Percentiles rank a stretch among this genome's conserved stretches.
phyloP scores from a whole-genome alignment of 2,888 invertebrate genomes.

The Drosophila infuscata region DNA sequence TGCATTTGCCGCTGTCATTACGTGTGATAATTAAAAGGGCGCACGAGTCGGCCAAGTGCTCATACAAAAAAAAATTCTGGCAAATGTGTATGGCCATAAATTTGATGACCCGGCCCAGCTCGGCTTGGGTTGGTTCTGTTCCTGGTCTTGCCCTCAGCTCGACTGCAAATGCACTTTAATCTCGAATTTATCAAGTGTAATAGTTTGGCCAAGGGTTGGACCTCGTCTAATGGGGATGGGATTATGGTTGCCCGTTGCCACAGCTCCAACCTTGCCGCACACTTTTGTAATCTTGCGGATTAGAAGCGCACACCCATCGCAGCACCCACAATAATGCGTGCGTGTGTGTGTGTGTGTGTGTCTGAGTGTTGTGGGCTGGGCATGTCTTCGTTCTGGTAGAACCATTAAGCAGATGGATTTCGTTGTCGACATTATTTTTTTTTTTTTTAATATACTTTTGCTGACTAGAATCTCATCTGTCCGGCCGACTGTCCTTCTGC shows the following conservation, averaged over 20 bases:
- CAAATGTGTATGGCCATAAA: conserved; percentile 83
- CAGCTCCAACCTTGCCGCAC: conserved; percentile 55
- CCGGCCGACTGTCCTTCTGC: conserved; percentile 27
- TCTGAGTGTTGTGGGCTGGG: conserved; percentile 24
- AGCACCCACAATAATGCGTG: conserved; percentile 32
- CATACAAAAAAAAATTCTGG: conserved; percentile 60
- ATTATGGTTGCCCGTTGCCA: conserved; percentile 43
- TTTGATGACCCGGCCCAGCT: conserved; percentile 64
- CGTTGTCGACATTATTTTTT: conserved; percentile 62
- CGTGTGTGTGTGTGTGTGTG: conserved; percentile 20
- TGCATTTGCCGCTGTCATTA: conserved; percentile 79
- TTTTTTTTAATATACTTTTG: conserved; percentile 60
- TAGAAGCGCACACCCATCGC: conserved; percentile 50
- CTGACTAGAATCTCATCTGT: conserved; percentile 24
- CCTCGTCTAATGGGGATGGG: conserved; percentile 48
- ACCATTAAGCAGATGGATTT: conserved; percentile 80
- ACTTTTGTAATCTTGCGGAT: conserved; percentile 73
- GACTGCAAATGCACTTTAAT: conserved; percentile 81
- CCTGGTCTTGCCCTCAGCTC: conserved; percentile 37
- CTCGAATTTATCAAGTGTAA: conserved; percentile 81
- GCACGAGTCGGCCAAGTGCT: conserved; percentile 38
- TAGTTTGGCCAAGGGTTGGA: conserved; percentile 56
- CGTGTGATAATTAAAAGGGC: conserved; percentile 81
- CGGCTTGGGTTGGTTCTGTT: conserved; percentile 14
- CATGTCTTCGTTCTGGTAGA: conserved; percentile 40